Evolutionary conservation across 1,140 invertebrate genomes (phyloP).

Genomic region (Cyclargus thomasi): DNA sequence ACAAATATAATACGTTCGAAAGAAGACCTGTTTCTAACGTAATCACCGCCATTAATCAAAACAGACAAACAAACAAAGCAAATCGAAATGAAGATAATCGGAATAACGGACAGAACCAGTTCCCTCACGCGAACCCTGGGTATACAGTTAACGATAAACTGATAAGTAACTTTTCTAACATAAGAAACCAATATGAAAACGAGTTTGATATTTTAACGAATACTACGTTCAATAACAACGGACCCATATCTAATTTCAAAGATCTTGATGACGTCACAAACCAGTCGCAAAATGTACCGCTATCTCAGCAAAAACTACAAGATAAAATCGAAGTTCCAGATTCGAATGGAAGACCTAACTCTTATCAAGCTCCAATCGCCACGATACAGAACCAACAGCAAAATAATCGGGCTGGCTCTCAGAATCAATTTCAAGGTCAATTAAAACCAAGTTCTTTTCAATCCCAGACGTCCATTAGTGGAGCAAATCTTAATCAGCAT

Average conservation of each 20-base stretch:
- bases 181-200: background rate
- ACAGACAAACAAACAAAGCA: constrained; percentile 33
- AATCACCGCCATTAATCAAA: constrained; percentile 46
- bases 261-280: background rate
- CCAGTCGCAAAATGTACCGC: constrained; percentile 15
- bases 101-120: constrained; percentile 9
- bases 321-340: constrained; percentile 14
- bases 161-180: constrained; percentile 5
- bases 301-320: constrained; percentile 35
- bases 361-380: background rate
- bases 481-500: background rate
- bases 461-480: background rate
- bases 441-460: background rate
- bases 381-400: background rate
- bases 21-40: constrained; percentile 35
- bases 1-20: constrained; percentile 36
- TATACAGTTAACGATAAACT: constrained; percentile 15
- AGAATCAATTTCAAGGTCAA: background rate
- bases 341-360: constrained; percentile 15
- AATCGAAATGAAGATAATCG: constrained; percentile 13
- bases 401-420: background rate
- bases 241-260: background rate
- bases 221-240: constrained; percentile 1
- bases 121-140: constrained; percentile 4
- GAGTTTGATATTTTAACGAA: constrained; percentile 6